These are phyloP conservation scores for Dioctria linearis DNA, from an alignment of 2,888 invertebrate species.

Conservation along the genomic window DNA sequence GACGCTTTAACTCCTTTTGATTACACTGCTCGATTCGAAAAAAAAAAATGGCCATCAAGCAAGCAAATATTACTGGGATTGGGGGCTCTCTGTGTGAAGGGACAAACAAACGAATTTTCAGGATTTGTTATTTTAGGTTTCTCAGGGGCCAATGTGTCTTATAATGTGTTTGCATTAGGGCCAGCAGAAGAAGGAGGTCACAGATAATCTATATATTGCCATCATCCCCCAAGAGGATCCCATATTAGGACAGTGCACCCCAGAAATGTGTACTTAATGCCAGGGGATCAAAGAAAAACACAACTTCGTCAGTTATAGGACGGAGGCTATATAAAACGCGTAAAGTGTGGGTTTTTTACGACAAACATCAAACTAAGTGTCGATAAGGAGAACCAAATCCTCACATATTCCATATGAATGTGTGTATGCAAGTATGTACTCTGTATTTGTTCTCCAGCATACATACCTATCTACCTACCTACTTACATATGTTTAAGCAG, in stretches of 20 bases:
- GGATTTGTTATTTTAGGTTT: constrained; percentile 13
- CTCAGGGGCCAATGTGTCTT: neutral
- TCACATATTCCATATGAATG: constrained; percentile 44
- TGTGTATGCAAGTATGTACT: neutral
- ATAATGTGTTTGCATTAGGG: neutral
- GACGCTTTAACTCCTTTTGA: neutral
- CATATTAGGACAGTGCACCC: constrained; percentile 1
- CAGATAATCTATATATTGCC: neutral
- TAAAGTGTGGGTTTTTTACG: constrained; percentile 55
- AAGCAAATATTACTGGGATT: neutral
- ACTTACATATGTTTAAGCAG: neutral
- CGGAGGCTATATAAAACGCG: constrained; percentile 41
- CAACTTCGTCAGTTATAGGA: constrained; percentile 2
- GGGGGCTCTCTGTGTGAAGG: neutral
- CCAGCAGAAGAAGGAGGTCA: neutral
- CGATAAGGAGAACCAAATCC: constrained; percentile 54
- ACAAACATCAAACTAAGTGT: constrained; percentile 56
- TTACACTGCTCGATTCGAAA: neutral
- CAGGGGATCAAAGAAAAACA: neutral
- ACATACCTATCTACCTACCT: neutral
- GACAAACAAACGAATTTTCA: neutral
- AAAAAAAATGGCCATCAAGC: neutral
- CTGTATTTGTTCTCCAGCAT: too few relatives aligned
- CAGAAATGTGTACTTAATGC: neutral
- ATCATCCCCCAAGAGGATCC: neutral